A percentile compares a stretch with the other conserved stretches of the same genome.
Evolutionary conservation across 1,140 invertebrate genomes (phyloP).

Genomic region (Tetraneura akinire): DNA sequence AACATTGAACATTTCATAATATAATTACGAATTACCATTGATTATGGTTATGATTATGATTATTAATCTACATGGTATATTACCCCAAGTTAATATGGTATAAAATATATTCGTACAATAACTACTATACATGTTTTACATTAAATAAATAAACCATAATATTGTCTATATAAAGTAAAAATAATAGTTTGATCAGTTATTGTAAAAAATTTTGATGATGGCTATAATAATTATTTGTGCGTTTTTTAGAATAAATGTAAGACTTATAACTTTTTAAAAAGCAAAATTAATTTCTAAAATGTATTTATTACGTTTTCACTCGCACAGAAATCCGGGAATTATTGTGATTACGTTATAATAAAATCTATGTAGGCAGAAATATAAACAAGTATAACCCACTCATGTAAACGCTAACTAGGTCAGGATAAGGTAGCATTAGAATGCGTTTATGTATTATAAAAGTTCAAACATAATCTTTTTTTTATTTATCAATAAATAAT

Average conservation of each 20-base stretch:
- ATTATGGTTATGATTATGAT: too few relatives aligned
- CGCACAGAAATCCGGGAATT: background rate
- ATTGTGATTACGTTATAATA: background rate
- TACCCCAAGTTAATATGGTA: too few relatives aligned
- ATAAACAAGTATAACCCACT: background rate
- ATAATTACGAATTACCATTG: background rate
- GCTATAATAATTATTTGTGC: background rate
- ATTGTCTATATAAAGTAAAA: background rate
- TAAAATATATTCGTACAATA: too few relatives aligned
- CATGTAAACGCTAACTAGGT: conserved; percentile 4
- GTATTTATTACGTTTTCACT: background rate
- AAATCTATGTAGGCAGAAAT: conserved; percentile 2
- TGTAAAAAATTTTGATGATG: background rate
- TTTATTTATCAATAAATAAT: too few relatives aligned
- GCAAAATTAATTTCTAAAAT: background rate
- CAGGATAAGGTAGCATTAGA: conserved; percentile 2
- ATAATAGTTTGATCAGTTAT: background rate
- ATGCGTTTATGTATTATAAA: background rate
- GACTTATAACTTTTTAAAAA: background rate
- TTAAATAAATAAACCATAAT: background rate
- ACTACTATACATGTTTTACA: too few relatives aligned
- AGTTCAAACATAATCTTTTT: too few relatives aligned
- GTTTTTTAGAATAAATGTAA: background rate
- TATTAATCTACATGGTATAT: background rate
- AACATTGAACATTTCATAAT: background rate